Base-by-base conservation (phyloP, 2,888 invertebrate genomes). In the Agriopis marginaria region DNA sequence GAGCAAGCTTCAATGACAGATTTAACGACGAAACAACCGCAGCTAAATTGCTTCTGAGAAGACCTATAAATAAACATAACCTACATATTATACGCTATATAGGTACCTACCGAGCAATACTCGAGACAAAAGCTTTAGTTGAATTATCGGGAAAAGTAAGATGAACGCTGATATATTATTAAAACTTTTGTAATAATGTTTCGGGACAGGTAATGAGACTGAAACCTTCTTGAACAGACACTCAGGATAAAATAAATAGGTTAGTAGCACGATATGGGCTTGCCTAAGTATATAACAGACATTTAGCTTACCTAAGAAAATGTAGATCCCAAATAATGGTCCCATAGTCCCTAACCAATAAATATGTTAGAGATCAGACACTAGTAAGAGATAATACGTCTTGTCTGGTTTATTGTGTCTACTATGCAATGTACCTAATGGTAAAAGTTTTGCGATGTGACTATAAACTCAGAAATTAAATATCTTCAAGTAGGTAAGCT, bases 11-110 rank as follows among this genome's bases (percentile, higher is more conserved):
- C 56, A 65, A 55, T 64, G 64, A 71, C 58, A 71, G 61, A 59
- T 63, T 40, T 65, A 63, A 66, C 63, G 40, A 47, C 23, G n/a
- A 65, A 58, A 65, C 65, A 53, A 65, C 51, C 40, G 55, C 55
- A 7, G 49, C 70, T 66, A 70, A 63, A 63, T 70, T 54, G 45
- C 54, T 66, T 66, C 70, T 39, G 17, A 53, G 70, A 59, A 70
- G 8, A 49, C 44, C 65, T 66, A 68, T 67, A 67, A 64, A 67
- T 70, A 70, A 66, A 67, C 58, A 54, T 69, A 61, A 61, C 70
- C 70, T 56, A 67, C 51, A 67, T 40, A 49, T 44, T 59, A 55
- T 56, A 53, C 45, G 1, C 8, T 42, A 49, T 14, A 42, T 55
- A 49, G 32, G 8, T 2, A 32, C 6, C 40, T 7, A 58, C 17